These are phyloP conservation scores for Atractosteus spatula DNA, from an alignment of 2,113 vertebrate species.

Conservation along the genomic window DNA sequence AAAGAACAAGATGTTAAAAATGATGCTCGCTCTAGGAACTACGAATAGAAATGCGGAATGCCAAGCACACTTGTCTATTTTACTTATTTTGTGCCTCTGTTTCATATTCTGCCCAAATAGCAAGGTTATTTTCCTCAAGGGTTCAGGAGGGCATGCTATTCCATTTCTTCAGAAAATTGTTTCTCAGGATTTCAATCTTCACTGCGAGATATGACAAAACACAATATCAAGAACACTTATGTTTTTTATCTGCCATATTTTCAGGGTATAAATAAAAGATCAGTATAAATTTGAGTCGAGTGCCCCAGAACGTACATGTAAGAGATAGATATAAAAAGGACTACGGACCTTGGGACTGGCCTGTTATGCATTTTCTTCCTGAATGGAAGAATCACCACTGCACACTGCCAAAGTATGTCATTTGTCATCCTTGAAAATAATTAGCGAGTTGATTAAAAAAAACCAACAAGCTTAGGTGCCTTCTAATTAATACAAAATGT, in stretches of 20 bases:
- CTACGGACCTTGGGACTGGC: slow-evolving; percentile 60
- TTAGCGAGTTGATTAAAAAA: slow-evolving; percentile 59
- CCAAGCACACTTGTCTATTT: slow-evolving; percentile 84
- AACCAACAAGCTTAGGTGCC: slow-evolving; percentile 49
- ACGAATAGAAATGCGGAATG: slow-evolving; percentile 82
- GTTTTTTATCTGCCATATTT: slow-evolving; percentile 97
- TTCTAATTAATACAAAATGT: slow-evolving; percentile 40
- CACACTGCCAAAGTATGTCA: slow-evolving; percentile 48
- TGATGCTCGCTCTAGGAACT: slow-evolving; percentile 58
- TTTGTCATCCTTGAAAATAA: slow-evolving; percentile 72
- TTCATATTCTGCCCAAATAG: slow-evolving; percentile 88
- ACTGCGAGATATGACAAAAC: slow-evolving; percentile 96
- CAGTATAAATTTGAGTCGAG: slow-evolving; percentile 90
- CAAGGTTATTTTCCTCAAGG: slow-evolving; percentile 89
- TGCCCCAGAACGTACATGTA: slow-evolving; percentile 62
- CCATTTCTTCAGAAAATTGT: slow-evolving; percentile 99
- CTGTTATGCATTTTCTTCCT: slow-evolving; percentile 56
- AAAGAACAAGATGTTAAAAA: no score
- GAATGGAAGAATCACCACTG: slow-evolving; percentile 61
- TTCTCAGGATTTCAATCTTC: slow-evolving; percentile 99
- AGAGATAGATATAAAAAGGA: slow-evolving; percentile 66
- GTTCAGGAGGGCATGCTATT: slow-evolving; percentile 94
- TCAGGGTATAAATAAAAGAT: slow-evolving; percentile 98
- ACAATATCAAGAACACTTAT: slow-evolving; percentile 99
- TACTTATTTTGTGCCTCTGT: slow-evolving; percentile 84